A percentile compares a stretch with the other conserved stretches of the same genome.
Evolutionary conservation across 1,140 invertebrate genomes (phyloP).

Genomic region (Drosophila eugracilis): DNA sequence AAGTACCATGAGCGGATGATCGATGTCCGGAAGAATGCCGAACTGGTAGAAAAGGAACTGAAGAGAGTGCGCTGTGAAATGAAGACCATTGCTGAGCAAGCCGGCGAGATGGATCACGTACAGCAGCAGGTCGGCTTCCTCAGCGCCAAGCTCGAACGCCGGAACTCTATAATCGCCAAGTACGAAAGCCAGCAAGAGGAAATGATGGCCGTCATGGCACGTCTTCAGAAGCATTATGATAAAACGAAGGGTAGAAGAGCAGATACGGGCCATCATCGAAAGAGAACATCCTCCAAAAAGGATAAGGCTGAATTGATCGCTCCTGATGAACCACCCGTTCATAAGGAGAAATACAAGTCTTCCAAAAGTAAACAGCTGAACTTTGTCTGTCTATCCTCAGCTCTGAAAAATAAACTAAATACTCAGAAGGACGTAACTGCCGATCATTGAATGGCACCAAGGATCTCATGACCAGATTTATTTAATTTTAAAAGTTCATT

Average conservation of each 20-base stretch:
- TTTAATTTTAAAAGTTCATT: neutral
- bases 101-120: conserved; percentile 39
- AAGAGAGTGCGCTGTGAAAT: conserved; percentile 39
- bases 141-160: conserved; percentile 37
- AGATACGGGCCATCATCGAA: neutral
- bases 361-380: neutral
- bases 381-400: conserved; percentile 29
- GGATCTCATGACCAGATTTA: neutral
- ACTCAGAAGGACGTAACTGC: neutral
- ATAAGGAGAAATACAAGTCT: too few species aligned
- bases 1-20: conserved; percentile 58
- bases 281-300: neutral
- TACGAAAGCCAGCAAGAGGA: conserved; percentile 46
- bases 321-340: neutral
- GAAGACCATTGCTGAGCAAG: conserved; percentile 32
- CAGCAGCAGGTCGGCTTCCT: conserved; percentile 14
- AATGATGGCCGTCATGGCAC: conserved; percentile 20
- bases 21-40: conserved; percentile 38
- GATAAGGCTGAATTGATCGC: neutral
- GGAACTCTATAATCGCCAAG: conserved; percentile 48
- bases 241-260: neutral
- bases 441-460: neutral
- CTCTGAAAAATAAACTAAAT: conserved; percentile 29
- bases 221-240: neutral
- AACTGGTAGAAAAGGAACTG: conserved; percentile 40